A percentile compares a stretch with the other conserved stretches of the same genome.
These are phyloP conservation scores for Peromyscus maniculatus DNA, from an alignment of 2,113 vertebrate genomes.

Conservation along the genomic window DNA sequence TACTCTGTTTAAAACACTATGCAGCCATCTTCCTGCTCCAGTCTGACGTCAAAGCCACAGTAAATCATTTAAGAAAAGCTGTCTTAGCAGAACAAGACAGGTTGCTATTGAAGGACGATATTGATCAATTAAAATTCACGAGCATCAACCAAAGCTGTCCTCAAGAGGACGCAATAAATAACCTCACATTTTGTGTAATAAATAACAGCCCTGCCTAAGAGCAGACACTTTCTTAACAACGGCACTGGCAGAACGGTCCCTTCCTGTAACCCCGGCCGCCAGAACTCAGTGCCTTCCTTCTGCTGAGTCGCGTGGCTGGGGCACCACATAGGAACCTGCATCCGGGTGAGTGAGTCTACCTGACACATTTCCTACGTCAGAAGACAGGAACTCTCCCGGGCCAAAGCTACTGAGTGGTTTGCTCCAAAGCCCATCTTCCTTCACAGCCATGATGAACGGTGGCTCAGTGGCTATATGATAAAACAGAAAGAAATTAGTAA, in stretches of 20 bases:
- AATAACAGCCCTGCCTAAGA: neutral
- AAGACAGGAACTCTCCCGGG: conserved; percentile 81
- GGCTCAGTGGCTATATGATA: conserved; percentile 82
- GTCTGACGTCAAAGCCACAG: neutral
- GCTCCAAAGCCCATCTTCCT: conserved; percentile 87
- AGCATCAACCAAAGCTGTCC: conserved; percentile 8
- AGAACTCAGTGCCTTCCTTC: conserved; percentile 2
- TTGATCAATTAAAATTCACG: neutral
- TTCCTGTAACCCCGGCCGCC: neutral
- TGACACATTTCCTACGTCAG: conserved; percentile 84
- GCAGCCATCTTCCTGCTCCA: neutral
- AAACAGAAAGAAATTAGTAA: conserved; percentile 56
- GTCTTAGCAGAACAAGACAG: neutral
- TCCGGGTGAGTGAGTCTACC: conserved; percentile 81
- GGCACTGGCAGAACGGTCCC: neutral
- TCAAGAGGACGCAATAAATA: neutral
- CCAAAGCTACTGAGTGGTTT: conserved; percentile 85
- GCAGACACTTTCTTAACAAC: conserved; percentile 5
- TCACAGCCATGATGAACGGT: conserved; percentile 85
- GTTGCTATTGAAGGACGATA: neutral
- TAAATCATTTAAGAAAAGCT: neutral
- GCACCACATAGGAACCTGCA: neutral
- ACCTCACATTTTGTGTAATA: conserved; percentile 41
- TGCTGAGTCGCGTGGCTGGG: neutral
- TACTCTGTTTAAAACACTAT: neutral